These are phyloP conservation scores for Operophtera brumata DNA, from an alignment of 2,888 invertebrate species.

Conservation along the genomic window DNA sequence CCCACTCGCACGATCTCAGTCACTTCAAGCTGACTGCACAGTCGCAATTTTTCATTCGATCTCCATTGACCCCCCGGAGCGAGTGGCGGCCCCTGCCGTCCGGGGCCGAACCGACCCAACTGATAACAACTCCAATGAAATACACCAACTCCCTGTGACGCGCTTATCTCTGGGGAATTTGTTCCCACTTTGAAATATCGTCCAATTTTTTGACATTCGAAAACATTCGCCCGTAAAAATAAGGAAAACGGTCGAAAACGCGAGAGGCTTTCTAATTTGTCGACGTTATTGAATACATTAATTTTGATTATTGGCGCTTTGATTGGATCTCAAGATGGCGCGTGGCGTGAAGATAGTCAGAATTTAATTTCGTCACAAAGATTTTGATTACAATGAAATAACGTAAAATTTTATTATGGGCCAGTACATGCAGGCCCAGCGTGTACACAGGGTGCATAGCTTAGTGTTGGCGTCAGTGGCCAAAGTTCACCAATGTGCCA, in stretches of 20 bases:
- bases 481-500: too few relatives aligned
- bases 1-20: conserved; percentile 24
- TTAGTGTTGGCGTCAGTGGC: too few relatives aligned
- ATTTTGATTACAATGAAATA: conserved; percentile 9
- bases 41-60: conserved; percentile 29
- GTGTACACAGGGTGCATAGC: too few relatives aligned
- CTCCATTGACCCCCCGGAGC: conserved; percentile 25
- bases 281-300: conserved; percentile 37
- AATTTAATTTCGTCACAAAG: conserved; percentile 16
- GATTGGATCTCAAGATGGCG: conserved; percentile 32
- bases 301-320: conserved; percentile 36
- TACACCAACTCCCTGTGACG: conserved; percentile 57
- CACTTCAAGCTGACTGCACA: conserved; percentile 26
- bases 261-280: conserved; percentile 32
- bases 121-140: conserved; percentile 73
- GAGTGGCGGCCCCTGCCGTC: conserved; percentile 16
- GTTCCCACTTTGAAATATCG: conserved; percentile 65
- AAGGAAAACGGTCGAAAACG: conserved; percentile 38
- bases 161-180: conserved; percentile 62
- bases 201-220: conserved; percentile 60
- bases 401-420: too few relatives aligned
- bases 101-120: conserved; percentile 41
- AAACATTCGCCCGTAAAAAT: conserved; percentile 49
- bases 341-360: conserved; percentile 22
- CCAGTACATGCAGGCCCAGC: too few relatives aligned